These are phyloP conservation scores for Choristoneura fumiferana DNA, from an alignment of 1,140 invertebrate genomes.

Conservation along the genomic window DNA sequence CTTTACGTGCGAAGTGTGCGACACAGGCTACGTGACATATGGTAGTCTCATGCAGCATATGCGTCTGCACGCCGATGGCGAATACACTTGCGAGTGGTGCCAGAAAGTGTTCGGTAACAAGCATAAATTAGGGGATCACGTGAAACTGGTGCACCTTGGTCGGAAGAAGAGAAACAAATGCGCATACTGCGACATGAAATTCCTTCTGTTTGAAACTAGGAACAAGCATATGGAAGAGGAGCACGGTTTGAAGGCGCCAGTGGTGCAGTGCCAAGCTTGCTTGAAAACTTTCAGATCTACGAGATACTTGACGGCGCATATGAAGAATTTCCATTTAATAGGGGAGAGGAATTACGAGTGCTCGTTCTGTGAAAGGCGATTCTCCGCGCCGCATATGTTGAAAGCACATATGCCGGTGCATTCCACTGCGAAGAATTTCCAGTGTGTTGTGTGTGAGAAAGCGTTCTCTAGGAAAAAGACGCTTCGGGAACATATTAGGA, in stretches of 20 bases:
- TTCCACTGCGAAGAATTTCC: conserved; percentile 74
- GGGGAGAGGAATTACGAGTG: conserved; percentile 34
- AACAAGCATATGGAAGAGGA: not conserved
- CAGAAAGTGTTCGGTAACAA: not conserved
- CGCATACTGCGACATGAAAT: not conserved
- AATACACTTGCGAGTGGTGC: not conserved
- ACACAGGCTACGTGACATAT: conserved; percentile 23
- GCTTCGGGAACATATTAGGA: conserved; percentile 88
- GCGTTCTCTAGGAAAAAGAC: conserved; percentile 57
- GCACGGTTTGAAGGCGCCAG: not conserved
- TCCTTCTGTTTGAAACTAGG: not conserved
- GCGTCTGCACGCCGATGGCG: not conserved
- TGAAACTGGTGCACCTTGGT: not conserved
- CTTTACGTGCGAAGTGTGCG: conserved; percentile 40
- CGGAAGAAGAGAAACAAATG: not conserved
- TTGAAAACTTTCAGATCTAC: not conserved
- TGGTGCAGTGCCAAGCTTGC: too few relatives aligned
- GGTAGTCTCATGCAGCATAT: not conserved
- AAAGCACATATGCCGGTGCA: conserved; percentile 76
- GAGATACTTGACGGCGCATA: too few relatives aligned
- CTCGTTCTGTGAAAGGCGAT: conserved; percentile 54
- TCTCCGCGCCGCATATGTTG: conserved; percentile 53
- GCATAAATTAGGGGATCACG: not conserved
- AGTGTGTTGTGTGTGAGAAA: conserved; percentile 77
- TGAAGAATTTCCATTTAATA: too few relatives aligned